Evolutionary conservation across 2,113 vertebrate genomes (phyloP).

Genomic region (Myiopsitta monachus): DNA sequence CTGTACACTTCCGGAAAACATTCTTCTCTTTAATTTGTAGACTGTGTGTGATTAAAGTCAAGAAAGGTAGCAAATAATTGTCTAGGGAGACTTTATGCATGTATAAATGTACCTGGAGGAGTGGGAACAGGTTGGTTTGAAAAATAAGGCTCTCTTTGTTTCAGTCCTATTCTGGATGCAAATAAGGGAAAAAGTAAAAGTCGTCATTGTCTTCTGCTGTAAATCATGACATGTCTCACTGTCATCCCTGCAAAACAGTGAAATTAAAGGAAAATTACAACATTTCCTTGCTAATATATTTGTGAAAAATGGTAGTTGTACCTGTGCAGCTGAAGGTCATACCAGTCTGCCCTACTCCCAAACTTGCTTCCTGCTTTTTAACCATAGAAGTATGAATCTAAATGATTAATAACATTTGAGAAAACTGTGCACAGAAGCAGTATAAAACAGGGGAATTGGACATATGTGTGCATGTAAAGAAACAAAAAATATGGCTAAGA

Average conservation of each 20-base stretch:
- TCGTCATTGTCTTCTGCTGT: not conserved
- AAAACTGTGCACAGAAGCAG: not conserved
- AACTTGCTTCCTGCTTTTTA: not conserved
- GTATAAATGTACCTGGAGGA: not conserved
- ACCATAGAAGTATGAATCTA: not conserved
- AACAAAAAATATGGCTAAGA: not conserved
- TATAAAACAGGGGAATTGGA: not conserved
- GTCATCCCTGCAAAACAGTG: not conserved
- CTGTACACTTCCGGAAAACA: not conserved
- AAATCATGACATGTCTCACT: not conserved
- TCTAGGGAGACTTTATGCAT: not conserved
- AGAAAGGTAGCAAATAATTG: constrained; percentile 34
- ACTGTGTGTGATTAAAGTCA: not conserved
- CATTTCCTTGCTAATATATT: not conserved
- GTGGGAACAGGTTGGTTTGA: not conserved
- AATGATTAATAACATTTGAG: not conserved
- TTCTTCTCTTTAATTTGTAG: not conserved
- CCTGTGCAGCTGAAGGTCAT: not conserved
- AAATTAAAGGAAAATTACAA: constrained; percentile 3
- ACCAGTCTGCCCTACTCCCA: not conserved
- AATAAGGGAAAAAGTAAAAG: not conserved
- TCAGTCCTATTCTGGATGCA: not conserved
- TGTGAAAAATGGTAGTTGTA: not conserved
- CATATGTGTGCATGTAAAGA: not conserved
- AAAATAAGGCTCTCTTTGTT: constrained; percentile 30